Evolutionary conservation across 2,888 invertebrate genomes (phyloP).

Genomic region (Ctenicera cuprea): DNA sequence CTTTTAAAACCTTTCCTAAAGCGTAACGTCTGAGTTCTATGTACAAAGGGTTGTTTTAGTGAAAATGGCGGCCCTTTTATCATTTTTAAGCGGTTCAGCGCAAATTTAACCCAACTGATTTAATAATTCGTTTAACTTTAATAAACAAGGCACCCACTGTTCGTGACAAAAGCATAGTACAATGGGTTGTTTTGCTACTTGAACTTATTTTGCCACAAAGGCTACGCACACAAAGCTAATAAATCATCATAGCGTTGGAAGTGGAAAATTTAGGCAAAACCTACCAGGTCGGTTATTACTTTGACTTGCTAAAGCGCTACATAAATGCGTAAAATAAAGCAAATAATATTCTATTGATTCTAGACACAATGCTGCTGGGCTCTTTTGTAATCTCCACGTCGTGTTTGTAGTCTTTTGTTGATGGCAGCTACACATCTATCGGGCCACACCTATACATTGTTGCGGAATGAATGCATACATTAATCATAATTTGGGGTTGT

Average conservation of each 20-base stretch:
- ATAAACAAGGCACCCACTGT: background rate
- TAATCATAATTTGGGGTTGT: slow-evolving; percentile 28
- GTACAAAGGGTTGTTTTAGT: background rate
- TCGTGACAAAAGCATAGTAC: background rate
- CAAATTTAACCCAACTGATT: slow-evolving; percentile 2
- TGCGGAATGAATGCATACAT: slow-evolving; percentile 20
- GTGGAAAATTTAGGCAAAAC: slow-evolving; percentile 7
- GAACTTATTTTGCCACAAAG: slow-evolving; percentile 10
- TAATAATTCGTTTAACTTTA: background rate
- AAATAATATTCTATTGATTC: slow-evolving; percentile 18
- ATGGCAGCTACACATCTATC: slow-evolving; percentile 26
- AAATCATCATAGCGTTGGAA: slow-evolving; percentile 6
- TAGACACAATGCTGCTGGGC: background rate
- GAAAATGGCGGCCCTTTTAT: background rate
- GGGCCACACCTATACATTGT: slow-evolving; percentile 26
- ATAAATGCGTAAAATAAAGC: slow-evolving; percentile 11
- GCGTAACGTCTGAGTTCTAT: background rate
- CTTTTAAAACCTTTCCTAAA: background rate
- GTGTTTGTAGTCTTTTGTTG: slow-evolving; percentile 26
- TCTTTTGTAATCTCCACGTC: slow-evolving; percentile 19
- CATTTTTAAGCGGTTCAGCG: background rate
- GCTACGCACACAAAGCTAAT: background rate
- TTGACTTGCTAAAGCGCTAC: background rate
- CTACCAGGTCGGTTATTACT: background rate
- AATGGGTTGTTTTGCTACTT: background rate